phyloP scores from a whole-genome alignment of 2,888 invertebrate species.

The Ferrisia virgata region DNA sequence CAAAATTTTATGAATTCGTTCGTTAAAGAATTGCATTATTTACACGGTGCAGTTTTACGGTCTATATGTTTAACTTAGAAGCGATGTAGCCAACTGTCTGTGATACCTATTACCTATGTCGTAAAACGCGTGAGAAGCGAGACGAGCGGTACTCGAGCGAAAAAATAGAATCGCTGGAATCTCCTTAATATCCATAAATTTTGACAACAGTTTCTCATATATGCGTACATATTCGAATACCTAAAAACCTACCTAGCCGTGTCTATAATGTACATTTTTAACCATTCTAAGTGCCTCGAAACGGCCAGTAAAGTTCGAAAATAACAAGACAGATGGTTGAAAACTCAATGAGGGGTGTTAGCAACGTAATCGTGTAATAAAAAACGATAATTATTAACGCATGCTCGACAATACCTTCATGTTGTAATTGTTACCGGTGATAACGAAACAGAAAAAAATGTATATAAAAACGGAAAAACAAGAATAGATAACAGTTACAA shows the following conservation, averaged over 20 bases:
- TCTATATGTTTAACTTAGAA: background rate
- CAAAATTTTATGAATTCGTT: background rate
- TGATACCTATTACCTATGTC: background rate
- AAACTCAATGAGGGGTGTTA: background rate
- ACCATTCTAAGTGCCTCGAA: background rate
- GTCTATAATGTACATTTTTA: background rate
- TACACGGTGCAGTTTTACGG: background rate
- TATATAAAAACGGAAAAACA: background rate
- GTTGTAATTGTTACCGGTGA: background rate
- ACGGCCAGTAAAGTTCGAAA: background rate
- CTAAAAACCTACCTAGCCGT: background rate
- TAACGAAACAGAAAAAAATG: no score
- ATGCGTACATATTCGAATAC: background rate
- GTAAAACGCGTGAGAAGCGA: background rate
- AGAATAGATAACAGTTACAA: background rate
- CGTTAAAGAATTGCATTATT: background rate
- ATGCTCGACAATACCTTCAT: background rate
- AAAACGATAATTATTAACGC: slow-evolving; percentile 4
- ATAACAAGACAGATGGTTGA: background rate
- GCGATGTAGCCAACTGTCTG: background rate
- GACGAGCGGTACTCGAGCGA: background rate
- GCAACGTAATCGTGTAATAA: background rate
- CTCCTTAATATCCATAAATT: background rate
- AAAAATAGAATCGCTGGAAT: background rate
- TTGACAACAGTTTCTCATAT: background rate